Conservation (phyloP, 2,888 invertebrate genomes). For the Agrochola macilenta region DNA sequence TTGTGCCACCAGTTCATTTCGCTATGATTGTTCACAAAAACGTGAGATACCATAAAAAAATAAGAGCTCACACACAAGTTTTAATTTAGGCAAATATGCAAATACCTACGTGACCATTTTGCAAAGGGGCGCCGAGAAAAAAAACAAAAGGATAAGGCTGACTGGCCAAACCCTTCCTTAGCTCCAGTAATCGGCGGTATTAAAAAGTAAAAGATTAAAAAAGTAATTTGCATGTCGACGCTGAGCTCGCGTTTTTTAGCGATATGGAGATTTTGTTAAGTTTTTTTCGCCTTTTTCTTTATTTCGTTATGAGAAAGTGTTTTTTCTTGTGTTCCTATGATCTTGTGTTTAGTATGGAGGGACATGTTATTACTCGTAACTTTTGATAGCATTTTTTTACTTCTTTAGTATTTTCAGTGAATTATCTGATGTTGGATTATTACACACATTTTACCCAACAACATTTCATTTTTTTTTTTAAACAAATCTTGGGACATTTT, state of each 20-base stretch:
- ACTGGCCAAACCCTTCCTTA: conserved; percentile 87
- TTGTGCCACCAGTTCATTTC: conserved; percentile 79
- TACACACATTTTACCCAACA: background rate
- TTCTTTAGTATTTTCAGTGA: background rate
- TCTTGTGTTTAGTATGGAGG: conserved; percentile 50
- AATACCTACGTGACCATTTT: conserved; percentile 90
- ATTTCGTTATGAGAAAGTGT: conserved; percentile 83
- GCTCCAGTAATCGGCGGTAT: conserved; percentile 82
- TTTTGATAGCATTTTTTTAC: conserved; percentile 31
- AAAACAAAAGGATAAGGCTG: conserved; percentile 83
- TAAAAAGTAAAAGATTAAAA: conserved; percentile 84
- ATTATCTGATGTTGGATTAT: background rate
- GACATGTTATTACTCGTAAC: conserved; percentile 47
- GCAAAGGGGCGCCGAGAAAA: conserved; percentile 84
- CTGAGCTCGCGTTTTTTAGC: conserved; percentile 80
- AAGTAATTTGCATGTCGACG: conserved; percentile 86
- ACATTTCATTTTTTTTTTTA: too few species aligned
- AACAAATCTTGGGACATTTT: background rate
- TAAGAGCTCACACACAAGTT: conserved; percentile 76
- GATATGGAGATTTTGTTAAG: conserved; percentile 75
- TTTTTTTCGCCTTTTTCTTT: conserved; percentile 63
- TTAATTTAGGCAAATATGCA: conserved; percentile 89
- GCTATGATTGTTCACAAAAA: conserved; percentile 83
- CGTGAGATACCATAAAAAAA: conserved; percentile 88
- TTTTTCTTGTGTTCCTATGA: conserved; percentile 84